Conservation (phyloP, 1,140 invertebrate species). For the Musca domestica region DNA sequence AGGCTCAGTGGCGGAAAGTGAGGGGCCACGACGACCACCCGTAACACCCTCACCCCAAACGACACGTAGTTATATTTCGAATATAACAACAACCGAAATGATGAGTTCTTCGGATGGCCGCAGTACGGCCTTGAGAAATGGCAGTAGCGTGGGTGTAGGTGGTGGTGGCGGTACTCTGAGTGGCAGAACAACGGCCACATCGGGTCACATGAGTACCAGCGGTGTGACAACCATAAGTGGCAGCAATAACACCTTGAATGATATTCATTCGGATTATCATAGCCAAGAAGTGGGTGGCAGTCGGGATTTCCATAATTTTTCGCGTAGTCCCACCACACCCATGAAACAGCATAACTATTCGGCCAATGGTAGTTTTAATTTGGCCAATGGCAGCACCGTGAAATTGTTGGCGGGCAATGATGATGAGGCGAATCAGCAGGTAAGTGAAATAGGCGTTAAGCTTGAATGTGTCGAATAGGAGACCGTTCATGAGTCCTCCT, state of each 20-base stretch:
- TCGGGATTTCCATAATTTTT: constrained; percentile 24
- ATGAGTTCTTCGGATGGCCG: neutral
- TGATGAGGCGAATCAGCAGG: constrained; percentile 50
- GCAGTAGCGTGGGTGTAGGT: neutral
- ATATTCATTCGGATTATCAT: constrained; percentile 38
- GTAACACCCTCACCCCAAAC: constrained; percentile 50
- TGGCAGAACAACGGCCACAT: constrained; percentile 48
- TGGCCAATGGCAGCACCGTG: constrained; percentile 49
- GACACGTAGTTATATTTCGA: constrained; percentile 48
- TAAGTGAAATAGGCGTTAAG: constrained; percentile 30
- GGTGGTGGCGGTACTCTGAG: constrained; percentile 35
- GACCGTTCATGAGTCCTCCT: no score
- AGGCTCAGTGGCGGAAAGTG: neutral
- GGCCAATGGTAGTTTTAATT: constrained; percentile 33
- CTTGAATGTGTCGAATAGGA: no score
- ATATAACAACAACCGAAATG: constrained; percentile 32
- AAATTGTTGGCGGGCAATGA: constrained; percentile 40
- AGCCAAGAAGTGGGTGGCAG: constrained; percentile 32
- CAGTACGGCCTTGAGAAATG: constrained; percentile 1
- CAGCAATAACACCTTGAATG: constrained; percentile 48
- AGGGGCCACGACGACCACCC: constrained; percentile 14
- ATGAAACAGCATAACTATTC: constrained; percentile 45
- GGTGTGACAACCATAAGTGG: constrained; percentile 48
- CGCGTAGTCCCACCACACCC: constrained; percentile 15
- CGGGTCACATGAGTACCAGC: constrained; percentile 48